Evolutionary conservation across 2,797 vertebrate genomes (phyloP).

Genomic region (Furcifer pardalis): DNA sequence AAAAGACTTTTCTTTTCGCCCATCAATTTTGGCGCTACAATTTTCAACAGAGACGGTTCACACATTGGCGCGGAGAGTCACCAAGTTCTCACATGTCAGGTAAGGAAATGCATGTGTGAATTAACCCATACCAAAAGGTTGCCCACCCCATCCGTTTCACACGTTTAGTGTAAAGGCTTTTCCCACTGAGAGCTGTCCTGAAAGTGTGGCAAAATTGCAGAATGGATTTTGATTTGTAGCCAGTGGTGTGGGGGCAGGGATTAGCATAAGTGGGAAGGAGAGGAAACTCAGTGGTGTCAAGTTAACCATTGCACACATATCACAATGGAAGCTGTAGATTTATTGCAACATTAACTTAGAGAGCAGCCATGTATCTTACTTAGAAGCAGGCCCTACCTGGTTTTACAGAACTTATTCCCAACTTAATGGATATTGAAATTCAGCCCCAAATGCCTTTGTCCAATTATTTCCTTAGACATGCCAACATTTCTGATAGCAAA

Average conservation of each 20-base stretch:
- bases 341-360: neutral
- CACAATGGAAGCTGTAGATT: neutral
- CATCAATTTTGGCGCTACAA: neutral
- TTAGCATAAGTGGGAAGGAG: neutral
- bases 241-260: neutral
- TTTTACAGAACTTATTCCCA: neutral
- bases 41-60: neutral
- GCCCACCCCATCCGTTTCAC: neutral
- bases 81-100: constrained; percentile 1
- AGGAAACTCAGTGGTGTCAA: neutral
- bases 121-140: constrained; percentile 2
- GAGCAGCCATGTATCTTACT: neutral
- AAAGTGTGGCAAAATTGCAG: constrained; percentile 2
- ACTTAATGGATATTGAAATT: neutral
- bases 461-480: neutral
- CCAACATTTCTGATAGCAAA: neutral
- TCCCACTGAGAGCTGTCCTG: neutral
- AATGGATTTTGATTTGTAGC: neutral
- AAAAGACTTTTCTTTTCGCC: neutral
- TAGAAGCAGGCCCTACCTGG: neutral
- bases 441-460: neutral
- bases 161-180: neutral
- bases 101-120: neutral
- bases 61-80: neutral
- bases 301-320: neutral